Evolutionary conservation across 2,797 vertebrate genomes (phyloP), one percentile per base, ranked within the genome.

Genomic region (Taenioides sp.): DNA sequence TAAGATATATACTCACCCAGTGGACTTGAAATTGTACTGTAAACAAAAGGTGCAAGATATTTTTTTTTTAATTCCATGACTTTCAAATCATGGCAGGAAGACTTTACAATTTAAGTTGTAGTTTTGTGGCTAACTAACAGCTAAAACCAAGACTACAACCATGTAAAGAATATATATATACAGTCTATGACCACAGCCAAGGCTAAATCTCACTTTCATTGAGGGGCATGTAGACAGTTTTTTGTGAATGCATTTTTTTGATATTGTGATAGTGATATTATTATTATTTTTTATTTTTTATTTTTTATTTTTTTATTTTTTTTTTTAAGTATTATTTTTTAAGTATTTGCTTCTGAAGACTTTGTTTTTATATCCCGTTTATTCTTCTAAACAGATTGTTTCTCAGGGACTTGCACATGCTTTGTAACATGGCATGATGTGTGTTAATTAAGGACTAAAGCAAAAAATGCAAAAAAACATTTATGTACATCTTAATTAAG

Each of bases 401-500:
- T 59, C 23, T 60, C 22, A 25, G 31, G 22, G 40, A 12, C 62
- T 14, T 43, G 20, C 9, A 25, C 6, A 31, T 0, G 1, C 11
- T 27, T 52, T 72, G 20, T 47, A 43, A 62, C 70, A 16, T 47
- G 43, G 4, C 14, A 47, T 40, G n/a, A 71, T 27, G 6, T 34
- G 25, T 17, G 69, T 20, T 80, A 80, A 80, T 89, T 78, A 79
- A 64, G 20, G 23, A 31, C 54, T 22, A 47, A 37, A 22, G 22
- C 17, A 43, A 27, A 25, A 3, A 16, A 43, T 43, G 3, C 10
- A 43, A 43, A 43, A 11, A 43, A 34, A 43, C 43, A 16, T 47
- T 16, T 14, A 47, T 16, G 43, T 49, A 54, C 11, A 52, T 31
- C 31, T 47, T 84, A 79, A 86, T 84, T 84, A 84, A 70, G 69